phyloP scores from a whole-genome alignment of 2,888 invertebrate species.

The Lucinisca nassula region DNA sequence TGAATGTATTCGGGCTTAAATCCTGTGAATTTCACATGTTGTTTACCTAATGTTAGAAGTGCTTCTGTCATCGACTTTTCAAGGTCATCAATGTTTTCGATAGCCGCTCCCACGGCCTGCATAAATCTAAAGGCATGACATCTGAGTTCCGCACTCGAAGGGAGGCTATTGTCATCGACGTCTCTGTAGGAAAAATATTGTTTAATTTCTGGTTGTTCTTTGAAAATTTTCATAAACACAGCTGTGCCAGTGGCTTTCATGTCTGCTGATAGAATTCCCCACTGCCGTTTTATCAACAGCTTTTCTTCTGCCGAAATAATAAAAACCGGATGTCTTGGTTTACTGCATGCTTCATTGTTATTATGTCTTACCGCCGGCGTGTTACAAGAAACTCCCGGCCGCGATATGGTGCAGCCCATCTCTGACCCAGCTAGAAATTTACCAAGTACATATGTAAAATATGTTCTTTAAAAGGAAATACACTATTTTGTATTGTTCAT shows the following conservation, averaged over 20 bases:
- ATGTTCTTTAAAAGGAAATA: no score
- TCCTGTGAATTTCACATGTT: conserved; percentile 26
- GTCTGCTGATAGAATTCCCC: conserved; percentile 11
- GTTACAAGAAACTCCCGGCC: no score
- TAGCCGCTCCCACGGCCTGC: conserved; percentile 28
- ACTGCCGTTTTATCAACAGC: conserved; percentile 7
- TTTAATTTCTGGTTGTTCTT: conserved; percentile 32
- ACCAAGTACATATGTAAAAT: no score
- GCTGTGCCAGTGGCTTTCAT: conserved; percentile 28
- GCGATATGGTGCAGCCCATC: no score
- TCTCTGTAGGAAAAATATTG: conserved; percentile 20
- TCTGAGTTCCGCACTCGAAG: conserved; percentile 7
- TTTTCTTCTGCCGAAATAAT: background rate
- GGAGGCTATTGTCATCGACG: conserved; percentile 16
- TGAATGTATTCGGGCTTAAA: conserved; percentile 41
- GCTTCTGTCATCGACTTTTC: background rate
- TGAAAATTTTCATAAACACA: conserved; percentile 43
- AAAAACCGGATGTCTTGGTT: background rate
- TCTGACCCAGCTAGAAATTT: no score
- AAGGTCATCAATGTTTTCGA: conserved; percentile 35
- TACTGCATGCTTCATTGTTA: no score
- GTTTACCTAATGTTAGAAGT: conserved; percentile 12
- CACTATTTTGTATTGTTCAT: no score
- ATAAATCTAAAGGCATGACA: conserved; percentile 33
- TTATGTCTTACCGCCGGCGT: no score